Conservation (phyloP, 2,797 vertebrate species). For the Darevskia nairensis region DNA sequence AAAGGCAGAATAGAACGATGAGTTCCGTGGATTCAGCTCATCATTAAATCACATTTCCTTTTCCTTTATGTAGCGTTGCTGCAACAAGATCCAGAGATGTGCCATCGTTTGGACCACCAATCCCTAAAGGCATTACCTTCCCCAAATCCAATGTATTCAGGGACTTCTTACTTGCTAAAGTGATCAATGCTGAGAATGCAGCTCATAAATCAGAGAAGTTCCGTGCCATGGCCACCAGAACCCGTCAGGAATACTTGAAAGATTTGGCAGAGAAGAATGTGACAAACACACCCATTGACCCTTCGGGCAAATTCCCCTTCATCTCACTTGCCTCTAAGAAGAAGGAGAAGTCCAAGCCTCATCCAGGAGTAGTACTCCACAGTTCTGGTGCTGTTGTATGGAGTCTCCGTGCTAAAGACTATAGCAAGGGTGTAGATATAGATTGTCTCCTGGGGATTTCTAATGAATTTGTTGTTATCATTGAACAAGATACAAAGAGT, state of each 20-base stretch:
- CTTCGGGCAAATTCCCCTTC: conserved; percentile 94
- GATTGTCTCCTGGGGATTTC: conserved; percentile 93
- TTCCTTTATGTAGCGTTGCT: conserved; percentile 85
- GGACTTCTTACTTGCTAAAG: conserved; percentile 97
- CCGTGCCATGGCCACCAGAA: conserved; percentile 95
- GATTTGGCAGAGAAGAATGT: conserved; percentile 96
- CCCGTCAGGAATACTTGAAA: conserved; percentile 95
- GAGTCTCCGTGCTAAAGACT: conserved; percentile 92
- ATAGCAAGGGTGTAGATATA: conserved; percentile 89
- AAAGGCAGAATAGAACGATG: not conserved
- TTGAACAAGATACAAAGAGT: conserved; percentile 92
- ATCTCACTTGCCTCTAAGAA: conserved; percentile 96
- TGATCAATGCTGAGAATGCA: conserved; percentile 97
- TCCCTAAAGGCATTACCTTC: conserved; percentile 95
- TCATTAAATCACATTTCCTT: conserved; percentile 19
- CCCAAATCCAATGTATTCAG: conserved; percentile 97
- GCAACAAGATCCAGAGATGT: conserved; percentile 97
- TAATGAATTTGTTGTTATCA: conserved; percentile 92
- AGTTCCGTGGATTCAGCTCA: not conserved
- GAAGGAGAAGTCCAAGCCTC: conserved; percentile 91
- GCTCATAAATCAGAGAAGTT: conserved; percentile 98
- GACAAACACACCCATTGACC: conserved; percentile 93
- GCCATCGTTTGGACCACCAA: conserved; percentile 93
- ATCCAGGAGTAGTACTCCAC: conserved; percentile 90
- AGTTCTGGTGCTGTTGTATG: conserved; percentile 93